Evolutionary conservation across 2,888 invertebrate genomes (phyloP).

Genomic region (Eupithecia subfuscata): DNA sequence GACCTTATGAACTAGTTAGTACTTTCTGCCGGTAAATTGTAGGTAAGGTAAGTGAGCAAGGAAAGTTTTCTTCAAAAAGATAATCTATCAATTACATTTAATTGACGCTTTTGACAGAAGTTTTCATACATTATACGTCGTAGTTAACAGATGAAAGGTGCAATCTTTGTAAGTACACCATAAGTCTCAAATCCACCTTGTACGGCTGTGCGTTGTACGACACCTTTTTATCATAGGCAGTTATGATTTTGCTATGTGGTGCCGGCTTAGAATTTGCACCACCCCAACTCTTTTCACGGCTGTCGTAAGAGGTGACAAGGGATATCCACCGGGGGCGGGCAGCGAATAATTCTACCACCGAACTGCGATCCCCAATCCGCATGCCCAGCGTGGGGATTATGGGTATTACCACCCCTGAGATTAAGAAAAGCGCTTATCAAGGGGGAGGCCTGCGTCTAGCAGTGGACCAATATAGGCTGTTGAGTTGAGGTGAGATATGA

Average conservation of each 20-base stretch:
- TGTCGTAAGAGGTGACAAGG: too few relatives aligned
- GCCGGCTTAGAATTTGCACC: too few relatives aligned
- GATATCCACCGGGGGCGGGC: too few relatives aligned
- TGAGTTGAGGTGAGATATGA: not conserved
- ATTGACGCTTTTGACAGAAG: not conserved
- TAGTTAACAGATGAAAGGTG: not conserved
- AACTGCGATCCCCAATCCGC: too few relatives aligned
- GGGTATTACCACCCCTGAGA: too few relatives aligned
- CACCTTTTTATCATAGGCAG: not conserved
- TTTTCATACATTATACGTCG: not conserved
- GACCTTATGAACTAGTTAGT: not conserved
- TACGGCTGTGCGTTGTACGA: not conserved
- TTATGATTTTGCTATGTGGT: not conserved
- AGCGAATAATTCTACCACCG: too few relatives aligned
- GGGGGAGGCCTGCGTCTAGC: too few relatives aligned
- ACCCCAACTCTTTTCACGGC: too few relatives aligned
- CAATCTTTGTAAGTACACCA: not conserved
- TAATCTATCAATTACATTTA: not conserved
- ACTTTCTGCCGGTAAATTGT: not conserved
- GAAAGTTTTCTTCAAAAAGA: not conserved
- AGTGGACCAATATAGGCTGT: too few relatives aligned
- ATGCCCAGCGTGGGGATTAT: too few relatives aligned
- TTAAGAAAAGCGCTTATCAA: too few relatives aligned
- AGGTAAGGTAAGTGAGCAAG: not conserved
- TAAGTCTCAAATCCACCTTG: too few relatives aligned